Evolutionary conservation across 2,113 vertebrate species (phyloP).

Genomic region (Myotis yumanensis): DNA sequence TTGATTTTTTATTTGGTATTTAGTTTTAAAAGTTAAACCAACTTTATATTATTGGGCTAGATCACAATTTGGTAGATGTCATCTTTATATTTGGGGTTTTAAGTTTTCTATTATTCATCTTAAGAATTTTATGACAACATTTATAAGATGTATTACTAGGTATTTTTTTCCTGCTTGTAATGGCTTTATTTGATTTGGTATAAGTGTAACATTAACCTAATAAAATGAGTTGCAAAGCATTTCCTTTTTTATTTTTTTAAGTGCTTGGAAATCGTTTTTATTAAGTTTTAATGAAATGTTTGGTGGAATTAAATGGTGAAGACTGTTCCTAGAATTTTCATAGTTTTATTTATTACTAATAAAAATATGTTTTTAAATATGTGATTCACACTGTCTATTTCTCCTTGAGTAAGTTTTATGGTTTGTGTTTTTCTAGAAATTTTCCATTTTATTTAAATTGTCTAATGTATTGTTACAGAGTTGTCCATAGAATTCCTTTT

Average conservation of each 20-base stretch:
- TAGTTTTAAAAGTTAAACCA: neutral
- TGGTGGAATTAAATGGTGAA: neutral
- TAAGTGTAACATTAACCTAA: neutral
- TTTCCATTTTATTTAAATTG: neutral
- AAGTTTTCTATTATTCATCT: neutral
- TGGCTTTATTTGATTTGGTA: neutral
- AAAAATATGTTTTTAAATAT: neutral
- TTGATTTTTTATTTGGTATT: neutral
- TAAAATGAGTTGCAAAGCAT: neutral
- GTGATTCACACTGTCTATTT: neutral
- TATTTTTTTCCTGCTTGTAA: neutral
- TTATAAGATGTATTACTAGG: neutral
- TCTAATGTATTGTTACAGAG: neutral
- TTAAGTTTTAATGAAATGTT: neutral
- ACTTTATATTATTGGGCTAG: neutral
- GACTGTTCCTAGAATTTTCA: neutral
- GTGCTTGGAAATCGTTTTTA: neutral
- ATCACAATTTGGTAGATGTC: neutral
- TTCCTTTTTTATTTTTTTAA: neutral
- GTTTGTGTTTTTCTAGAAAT: neutral
- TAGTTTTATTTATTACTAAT: neutral
- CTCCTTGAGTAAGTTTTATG: neutral
- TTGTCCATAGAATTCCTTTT: neutral
- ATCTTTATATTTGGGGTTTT: neutral
- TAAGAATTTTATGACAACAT: neutral